phyloP scores from a whole-genome alignment of 2,888 invertebrate species.

The Minunthozetes semirufus region DNA sequence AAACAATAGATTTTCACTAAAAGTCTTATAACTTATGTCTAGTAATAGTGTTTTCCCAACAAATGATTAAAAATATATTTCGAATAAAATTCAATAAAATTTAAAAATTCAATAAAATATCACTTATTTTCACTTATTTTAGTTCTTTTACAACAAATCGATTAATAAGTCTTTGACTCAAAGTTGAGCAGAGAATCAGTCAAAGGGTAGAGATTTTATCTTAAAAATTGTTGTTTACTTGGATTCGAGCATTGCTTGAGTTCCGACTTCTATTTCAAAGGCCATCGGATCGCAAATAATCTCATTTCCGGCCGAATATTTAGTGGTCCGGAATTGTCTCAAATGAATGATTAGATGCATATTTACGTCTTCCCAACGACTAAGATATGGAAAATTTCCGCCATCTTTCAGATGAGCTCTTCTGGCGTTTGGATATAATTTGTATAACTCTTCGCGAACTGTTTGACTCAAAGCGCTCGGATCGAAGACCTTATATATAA shows the following conservation, averaged over 20 bases:
- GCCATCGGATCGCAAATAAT: no score
- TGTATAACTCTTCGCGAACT: slow-evolving; percentile 73
- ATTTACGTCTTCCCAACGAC: slow-evolving; percentile 79
- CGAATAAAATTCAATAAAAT: no score
- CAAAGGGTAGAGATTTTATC: not conserved
- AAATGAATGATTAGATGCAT: slow-evolving; percentile 72
- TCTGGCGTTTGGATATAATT: slow-evolving; percentile 76
- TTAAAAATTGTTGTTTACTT: not conserved
- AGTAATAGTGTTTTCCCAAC: not conserved
- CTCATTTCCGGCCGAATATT: slow-evolving; percentile 14
- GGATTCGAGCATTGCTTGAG: not conserved
- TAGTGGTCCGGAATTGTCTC: slow-evolving; percentile 63
- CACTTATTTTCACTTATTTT: no score
- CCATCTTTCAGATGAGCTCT: slow-evolving; percentile 78
- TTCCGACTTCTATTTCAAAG: not conserved
- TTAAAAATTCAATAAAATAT: no score
- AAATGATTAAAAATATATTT: no score
- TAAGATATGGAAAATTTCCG: slow-evolving; percentile 83
- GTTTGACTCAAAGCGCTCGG: slow-evolving; percentile 68
- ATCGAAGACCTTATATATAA: slow-evolving; percentile 60
- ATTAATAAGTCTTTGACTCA: not conserved
- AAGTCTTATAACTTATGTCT: not conserved
- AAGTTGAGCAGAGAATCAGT: not conserved
- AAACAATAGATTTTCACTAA: not conserved
- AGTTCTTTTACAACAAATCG: no score